Percentiles rank a stretch among this genome's conserved stretches.
phyloP scores from a whole-genome alignment of 2,888 invertebrate genomes.

The Carpatolechia fugitivella region DNA sequence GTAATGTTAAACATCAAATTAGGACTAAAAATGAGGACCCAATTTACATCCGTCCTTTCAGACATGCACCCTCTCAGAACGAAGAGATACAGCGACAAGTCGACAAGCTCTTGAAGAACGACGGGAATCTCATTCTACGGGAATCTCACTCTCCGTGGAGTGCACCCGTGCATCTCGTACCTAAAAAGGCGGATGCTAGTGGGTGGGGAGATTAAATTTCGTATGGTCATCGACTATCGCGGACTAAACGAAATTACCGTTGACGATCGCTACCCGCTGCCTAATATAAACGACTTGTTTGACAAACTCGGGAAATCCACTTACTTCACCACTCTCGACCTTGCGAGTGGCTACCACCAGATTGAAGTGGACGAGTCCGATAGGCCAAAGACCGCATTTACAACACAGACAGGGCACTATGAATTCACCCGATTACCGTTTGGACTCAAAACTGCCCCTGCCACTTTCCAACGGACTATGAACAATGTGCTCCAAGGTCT shows the following conservation, averaged over 20 bases:
- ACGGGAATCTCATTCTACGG: no score
- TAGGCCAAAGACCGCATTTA: background rate
- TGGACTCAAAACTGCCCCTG: background rate
- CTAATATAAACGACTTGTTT: background rate
- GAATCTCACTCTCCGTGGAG: no score
- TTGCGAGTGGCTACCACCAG: background rate
- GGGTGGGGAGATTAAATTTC: no score
- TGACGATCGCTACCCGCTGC: background rate
- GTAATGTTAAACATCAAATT: no score
- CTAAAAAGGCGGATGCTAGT: no score
- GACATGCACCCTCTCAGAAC: no score
- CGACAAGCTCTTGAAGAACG: no score
- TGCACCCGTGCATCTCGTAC: no score
- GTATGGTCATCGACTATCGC: no score
- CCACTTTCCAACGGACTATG: background rate
- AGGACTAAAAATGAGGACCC: no score
- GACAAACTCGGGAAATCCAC: background rate
- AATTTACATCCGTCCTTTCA: no score
- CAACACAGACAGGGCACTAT: background rate
- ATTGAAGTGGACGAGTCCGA: background rate
- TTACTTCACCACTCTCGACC: background rate
- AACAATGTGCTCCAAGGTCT: background rate
- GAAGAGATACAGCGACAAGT: no score
- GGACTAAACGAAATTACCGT: background rate
- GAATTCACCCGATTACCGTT: background rate